Conservation (phyloP, 2,113 vertebrate genomes). For the Corythoichthys intestinalis region DNA sequence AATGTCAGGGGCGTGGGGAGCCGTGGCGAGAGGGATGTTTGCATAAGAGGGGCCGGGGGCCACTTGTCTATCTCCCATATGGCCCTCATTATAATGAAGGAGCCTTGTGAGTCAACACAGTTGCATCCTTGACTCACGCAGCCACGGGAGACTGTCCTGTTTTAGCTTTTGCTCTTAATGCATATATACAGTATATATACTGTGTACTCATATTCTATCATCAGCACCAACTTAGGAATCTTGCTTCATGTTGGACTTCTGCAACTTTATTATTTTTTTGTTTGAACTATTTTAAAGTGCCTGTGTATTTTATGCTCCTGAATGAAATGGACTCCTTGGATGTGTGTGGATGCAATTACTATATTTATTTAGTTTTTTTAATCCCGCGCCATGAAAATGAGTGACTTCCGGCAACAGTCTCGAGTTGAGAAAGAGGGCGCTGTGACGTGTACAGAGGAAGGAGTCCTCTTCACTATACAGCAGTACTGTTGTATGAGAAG, state of each 20-base stretch:
- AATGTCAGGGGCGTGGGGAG: slow-evolving; percentile 63
- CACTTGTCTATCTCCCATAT: slow-evolving; percentile 58
- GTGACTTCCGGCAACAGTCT: no score
- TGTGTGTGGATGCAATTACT: no score
- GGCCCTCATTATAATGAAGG: slow-evolving; percentile 67
- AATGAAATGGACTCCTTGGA: no score
- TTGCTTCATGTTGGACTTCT: neutral
- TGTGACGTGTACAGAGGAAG: no score
- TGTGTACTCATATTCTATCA: neutral
- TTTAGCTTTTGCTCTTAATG: slow-evolving; percentile 5
- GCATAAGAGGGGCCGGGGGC: slow-evolving; percentile 54
- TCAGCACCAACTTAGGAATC: neutral
- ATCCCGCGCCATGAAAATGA: no score
- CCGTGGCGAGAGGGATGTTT: slow-evolving; percentile 60
- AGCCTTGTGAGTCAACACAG: slow-evolving; percentile 66
- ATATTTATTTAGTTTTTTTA: no score
- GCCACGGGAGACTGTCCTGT: slow-evolving; percentile 43
- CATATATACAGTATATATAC: neutral
- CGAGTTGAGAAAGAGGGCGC: no score
- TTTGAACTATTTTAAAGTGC: no score
- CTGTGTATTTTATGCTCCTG: no score
- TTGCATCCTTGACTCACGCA: slow-evolving; percentile 58
- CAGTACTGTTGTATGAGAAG: no score
- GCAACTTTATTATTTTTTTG: neutral
- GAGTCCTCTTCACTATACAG: no score